Evolutionary conservation across 2,797 vertebrate species (phyloP).

Genomic region (Forpus xanthops): DNA sequence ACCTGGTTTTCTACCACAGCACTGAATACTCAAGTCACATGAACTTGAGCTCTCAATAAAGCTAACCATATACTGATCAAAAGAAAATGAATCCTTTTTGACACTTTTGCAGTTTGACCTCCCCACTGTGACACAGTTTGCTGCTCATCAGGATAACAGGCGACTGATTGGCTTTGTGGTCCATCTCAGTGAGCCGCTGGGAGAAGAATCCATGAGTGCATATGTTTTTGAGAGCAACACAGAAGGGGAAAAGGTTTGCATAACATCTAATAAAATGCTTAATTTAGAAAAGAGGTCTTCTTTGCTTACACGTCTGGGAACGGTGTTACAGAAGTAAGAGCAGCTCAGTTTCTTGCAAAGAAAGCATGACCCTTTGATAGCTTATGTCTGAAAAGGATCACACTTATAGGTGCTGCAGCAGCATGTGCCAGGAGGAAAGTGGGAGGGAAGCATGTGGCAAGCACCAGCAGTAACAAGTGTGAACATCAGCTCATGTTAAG

Average conservation of each 20-base stretch:
- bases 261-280: background rate
- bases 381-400: background rate
- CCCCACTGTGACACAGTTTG: slow-evolving; percentile 88
- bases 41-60: background rate
- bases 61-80: background rate
- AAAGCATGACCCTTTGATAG: background rate
- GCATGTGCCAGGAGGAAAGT: background rate
- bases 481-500: background rate
- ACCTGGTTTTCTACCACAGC: background rate
- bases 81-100: background rate
- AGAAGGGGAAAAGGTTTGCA: slow-evolving; percentile 93
- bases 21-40: background rate
- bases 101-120: slow-evolving; percentile 86
- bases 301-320: background rate
- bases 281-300: background rate
- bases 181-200: slow-evolving; percentile 77
- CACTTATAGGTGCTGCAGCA: background rate
- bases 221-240: slow-evolving; percentile 98
- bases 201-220: slow-evolving; percentile 83
- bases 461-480: background rate
- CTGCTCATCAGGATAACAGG: slow-evolving; percentile 94
- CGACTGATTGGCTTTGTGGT: slow-evolving; percentile 93
- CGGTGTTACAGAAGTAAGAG: background rate
- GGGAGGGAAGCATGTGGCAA: background rate
- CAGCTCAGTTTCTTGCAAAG: background rate